Base-by-base conservation (phyloP, 2,888 invertebrate species). In the Ecdyonurus torrentis region DNA sequence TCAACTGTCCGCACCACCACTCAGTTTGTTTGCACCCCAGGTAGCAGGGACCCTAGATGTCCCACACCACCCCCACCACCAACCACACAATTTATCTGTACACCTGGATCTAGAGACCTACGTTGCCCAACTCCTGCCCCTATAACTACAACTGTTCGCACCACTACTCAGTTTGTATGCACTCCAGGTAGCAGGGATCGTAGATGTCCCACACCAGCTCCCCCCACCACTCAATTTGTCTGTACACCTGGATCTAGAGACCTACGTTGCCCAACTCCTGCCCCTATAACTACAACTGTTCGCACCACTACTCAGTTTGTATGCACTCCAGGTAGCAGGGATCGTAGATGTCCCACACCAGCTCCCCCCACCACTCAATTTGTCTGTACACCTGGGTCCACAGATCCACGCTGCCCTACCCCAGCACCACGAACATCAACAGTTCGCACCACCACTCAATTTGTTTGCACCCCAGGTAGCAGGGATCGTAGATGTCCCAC, bases 311-410 rank as follows among this genome's bases (percentile, higher is more conserved):
- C 53, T 1, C 25, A 25, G 53, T 59, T 60, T 25, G 23, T 2
- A 1, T 63, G 66, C 15, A 63, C 61, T 19, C 64, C 65, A 61
- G 66, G 66, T 65, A 7, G 7, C 15, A 37, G 52, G 22, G 62
- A 64, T 19, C 75, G 78, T 66, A 74, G 76, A 1, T 68, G 72
- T n/a, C 75, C 75, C 63, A 73, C 74, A 0, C 66, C 67, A 61
- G 65, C 71, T 19, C 70, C 72, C 0, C 60, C 65, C 23, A 60
- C 64, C 10, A 61, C 62, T 10, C 59, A 23, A 1, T 65, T 65
- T 1, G 64, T 62, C 7, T 68, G 69, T 59, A 25, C 15, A n/a
- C 76, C 58, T 2, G 62, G 62, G 2, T 58, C 66, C 1, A 62
- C 63, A 2, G 65, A 69, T 58, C 67, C 69, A n/a, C 60, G 67